These are phyloP conservation scores for Biston betularia DNA, from an alignment of 2,888 invertebrate genomes.

Conservation along the genomic window DNA sequence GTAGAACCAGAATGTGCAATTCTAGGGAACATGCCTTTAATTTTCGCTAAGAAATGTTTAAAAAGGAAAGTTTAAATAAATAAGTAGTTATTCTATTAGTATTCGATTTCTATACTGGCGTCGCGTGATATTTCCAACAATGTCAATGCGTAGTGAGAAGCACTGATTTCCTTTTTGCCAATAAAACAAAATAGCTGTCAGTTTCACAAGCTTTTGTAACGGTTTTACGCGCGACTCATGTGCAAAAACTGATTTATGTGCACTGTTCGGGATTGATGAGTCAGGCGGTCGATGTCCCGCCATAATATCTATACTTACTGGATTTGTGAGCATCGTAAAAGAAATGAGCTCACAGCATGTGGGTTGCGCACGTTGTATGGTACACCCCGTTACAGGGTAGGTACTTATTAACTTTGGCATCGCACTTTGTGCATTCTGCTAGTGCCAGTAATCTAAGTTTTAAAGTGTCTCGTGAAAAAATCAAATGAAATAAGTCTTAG, in stretches of 20 bases:
- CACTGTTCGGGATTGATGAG: conserved; percentile 57
- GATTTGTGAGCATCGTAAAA: neutral
- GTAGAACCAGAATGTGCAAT: too few species aligned
- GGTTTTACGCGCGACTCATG: conserved; percentile 68
- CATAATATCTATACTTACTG: conserved; percentile 27
- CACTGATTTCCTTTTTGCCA: conserved; percentile 14
- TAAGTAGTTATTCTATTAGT: too few species aligned
- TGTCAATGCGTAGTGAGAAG: too few species aligned
- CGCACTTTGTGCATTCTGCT: too few species aligned
- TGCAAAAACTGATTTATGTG: conserved; percentile 52
- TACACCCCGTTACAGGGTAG: neutral
- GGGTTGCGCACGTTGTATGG: neutral
- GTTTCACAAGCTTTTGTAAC: conserved; percentile 14
- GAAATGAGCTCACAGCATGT: neutral
- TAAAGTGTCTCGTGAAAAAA: too few species aligned
- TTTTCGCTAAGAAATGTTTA: too few species aligned
- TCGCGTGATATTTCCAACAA: too few species aligned
- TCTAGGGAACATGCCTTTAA: too few species aligned
- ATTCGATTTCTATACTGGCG: too few species aligned
- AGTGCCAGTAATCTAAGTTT: too few species aligned
- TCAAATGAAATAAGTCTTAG: too few species aligned
- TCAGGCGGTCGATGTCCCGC: conserved; percentile 63
- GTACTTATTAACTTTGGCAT: neutral
- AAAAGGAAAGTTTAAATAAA: too few species aligned
- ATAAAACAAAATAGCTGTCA: conserved; percentile 42